These are phyloP conservation scores for Propsilocerus akamusi DNA, from an alignment of 1,140 invertebrate genomes.

Conservation along the genomic window DNA sequence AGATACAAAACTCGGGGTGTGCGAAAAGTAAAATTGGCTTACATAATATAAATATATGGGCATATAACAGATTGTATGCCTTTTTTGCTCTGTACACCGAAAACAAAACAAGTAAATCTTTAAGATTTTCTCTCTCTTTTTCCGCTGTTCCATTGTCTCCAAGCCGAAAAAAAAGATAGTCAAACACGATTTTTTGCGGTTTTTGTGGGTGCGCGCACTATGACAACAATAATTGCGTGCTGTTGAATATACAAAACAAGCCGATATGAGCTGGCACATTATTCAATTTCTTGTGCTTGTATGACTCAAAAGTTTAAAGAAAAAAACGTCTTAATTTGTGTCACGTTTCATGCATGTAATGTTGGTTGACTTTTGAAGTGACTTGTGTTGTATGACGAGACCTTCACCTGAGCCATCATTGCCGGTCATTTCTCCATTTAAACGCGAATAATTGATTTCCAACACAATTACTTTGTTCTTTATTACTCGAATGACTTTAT, in stretches of 20 bases:
- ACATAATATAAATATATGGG: no score
- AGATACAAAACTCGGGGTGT: no score
- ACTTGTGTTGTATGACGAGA: background rate
- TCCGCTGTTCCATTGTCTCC: background rate
- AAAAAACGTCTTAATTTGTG: slow-evolving; percentile 2
- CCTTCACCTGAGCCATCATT: slow-evolving; percentile 1
- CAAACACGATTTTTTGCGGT: background rate
- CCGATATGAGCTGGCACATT: background rate
- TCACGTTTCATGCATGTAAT: slow-evolving; percentile 1
- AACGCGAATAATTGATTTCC: background rate
- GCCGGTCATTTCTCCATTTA: background rate
- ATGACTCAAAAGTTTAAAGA: no score
- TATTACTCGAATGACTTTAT: no score
- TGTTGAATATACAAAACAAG: no score
- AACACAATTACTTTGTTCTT: background rate
- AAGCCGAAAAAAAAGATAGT: background rate
- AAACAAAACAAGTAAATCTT: no score
- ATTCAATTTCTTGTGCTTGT: no score
- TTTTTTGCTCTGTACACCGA: no score
- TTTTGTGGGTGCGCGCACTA: background rate
- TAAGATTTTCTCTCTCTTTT: no score
- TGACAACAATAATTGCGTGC: background rate
- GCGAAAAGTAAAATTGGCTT: no score
- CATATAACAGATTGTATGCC: no score
- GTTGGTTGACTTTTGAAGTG: background rate